A percentile compares a stretch with the other conserved stretches of the same genome.
Evolutionary conservation across 2,888 invertebrate species (phyloP).

Genomic region (Oscheius sp.): DNA sequence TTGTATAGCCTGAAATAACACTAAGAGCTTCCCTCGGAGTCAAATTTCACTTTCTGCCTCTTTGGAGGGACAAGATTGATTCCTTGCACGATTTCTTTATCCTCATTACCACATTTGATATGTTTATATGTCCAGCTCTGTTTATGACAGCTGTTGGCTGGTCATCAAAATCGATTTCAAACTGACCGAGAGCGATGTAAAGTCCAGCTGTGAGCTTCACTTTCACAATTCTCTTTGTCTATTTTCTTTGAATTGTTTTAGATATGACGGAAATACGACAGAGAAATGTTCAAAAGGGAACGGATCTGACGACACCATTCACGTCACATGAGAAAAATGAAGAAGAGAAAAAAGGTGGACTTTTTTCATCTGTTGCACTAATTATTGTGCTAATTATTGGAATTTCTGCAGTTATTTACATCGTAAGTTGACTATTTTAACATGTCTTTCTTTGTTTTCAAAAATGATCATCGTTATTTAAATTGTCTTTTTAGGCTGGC

Average conservation of each 20-base stretch:
- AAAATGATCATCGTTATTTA: no score
- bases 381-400: not conserved
- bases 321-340: not conserved
- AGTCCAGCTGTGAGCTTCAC: not conserved
- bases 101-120: no score
- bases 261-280: not conserved
- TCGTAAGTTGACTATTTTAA: not conserved
- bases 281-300: not conserved
- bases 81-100: no score
- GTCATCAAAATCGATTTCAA: not conserved
- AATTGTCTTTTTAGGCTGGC: not conserved
- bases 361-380: not conserved
- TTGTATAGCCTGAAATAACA: no score
- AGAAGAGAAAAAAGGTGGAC: not conserved
- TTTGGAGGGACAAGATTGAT: not conserved
- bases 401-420: not conserved
- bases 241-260: not conserved
- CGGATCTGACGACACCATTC: not conserved
- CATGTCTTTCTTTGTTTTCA: no score
- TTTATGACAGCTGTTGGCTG: conserved; percentile 18
- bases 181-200: not conserved
- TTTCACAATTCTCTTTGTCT: not conserved
- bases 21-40: no score
- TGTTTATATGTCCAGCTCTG: conserved; percentile 14
- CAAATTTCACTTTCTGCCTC: not conserved